A percentile compares a stretch with the other conserved stretches of the same genome.
Evolutionary conservation across 1,140 invertebrate species (phyloP).

Genomic region (Triops cancriformis): DNA sequence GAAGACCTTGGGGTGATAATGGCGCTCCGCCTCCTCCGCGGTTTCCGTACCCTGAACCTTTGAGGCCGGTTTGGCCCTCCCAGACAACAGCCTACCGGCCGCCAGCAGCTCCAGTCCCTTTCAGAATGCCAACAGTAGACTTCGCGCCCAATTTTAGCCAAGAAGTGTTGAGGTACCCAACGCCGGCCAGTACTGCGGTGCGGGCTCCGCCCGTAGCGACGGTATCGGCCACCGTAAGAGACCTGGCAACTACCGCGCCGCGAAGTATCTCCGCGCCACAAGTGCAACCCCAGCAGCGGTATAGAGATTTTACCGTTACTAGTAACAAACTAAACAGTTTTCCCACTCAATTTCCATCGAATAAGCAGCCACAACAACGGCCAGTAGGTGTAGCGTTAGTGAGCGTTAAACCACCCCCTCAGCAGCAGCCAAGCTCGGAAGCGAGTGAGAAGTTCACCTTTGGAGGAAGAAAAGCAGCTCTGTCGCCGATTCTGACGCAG

Average conservation of each 20-base stretch:
- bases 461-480: neutral
- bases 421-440: neutral
- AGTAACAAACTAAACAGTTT: neutral
- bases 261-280: neutral
- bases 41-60: too few relatives aligned
- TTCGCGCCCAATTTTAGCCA: neutral
- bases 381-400: slow-evolving; percentile 18
- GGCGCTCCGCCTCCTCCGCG: neutral
- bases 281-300: slow-evolving; percentile 12
- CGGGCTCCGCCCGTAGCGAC: slow-evolving; percentile 19
- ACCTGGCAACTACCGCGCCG: neutral
- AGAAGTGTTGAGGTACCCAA: neutral
- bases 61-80: too few relatives aligned
- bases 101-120: neutral
- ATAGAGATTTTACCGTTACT: neutral
- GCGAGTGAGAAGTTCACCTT: neutral
- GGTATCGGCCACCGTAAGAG: slow-evolving; percentile 14
- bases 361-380: neutral
- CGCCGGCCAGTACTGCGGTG: neutral
- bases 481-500: neutral
- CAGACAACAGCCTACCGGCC: neutral
- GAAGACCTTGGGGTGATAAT: neutral
- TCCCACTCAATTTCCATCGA: neutral
- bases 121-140: neutral
- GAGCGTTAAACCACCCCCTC: slow-evolving; percentile 1